Conservation (phyloP, 2,888 invertebrate genomes). For the Lasioglossum morio region DNA sequence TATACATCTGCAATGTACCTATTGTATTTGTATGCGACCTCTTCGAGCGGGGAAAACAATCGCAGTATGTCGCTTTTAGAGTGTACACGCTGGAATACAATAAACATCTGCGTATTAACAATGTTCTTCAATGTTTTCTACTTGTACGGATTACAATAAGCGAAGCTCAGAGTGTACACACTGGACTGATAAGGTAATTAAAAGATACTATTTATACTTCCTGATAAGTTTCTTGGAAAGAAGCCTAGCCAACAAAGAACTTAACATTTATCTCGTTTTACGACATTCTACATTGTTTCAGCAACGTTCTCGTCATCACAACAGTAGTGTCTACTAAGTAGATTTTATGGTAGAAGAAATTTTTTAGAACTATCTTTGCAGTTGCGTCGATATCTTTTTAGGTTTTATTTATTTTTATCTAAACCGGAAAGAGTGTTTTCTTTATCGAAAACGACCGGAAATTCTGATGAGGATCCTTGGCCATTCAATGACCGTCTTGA, state of each 20-base stretch:
- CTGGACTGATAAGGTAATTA: background rate
- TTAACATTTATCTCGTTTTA: background rate
- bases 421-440: background rate
- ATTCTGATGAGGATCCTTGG: background rate
- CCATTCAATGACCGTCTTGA: background rate
- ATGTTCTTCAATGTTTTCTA: background rate
- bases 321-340: no score
- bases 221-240: background rate
- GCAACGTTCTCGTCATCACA: background rate
- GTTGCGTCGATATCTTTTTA: no score
- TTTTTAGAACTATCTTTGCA: background rate
- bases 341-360: background rate
- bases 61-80: no score
- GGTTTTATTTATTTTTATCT: no score
- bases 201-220: no score
- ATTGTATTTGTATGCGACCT: no score
- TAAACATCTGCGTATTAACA: background rate
- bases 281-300: background rate
- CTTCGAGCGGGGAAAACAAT: no score
- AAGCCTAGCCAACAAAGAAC: background rate
- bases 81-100: no score
- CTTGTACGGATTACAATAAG: background rate
- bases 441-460: slow-evolving; percentile 18
- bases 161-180: background rate
- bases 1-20: no score